Base-by-base conservation (phyloP, 2,797 vertebrate genomes). In the Sebastes variabilis region DNA sequence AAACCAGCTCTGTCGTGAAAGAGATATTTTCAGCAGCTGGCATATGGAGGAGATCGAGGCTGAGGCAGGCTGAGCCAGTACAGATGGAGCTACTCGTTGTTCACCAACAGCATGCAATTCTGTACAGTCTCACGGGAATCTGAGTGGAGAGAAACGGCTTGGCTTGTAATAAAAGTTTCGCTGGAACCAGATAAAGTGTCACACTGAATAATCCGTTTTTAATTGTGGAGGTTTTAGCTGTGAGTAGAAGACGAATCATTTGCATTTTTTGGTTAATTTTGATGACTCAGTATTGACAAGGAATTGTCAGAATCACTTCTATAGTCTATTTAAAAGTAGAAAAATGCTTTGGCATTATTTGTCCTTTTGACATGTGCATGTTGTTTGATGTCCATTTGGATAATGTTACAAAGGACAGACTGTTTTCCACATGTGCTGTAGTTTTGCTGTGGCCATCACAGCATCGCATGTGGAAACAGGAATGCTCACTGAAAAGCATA, bases 1-100 rank as follows among this genome's bases (percentile, higher is more conserved):
- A 82, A 78, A 71, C 6, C 27, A 29, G 46, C 60, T 75, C 71
- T 76, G 70, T 76, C 7, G 77, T 80, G 79, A 84, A 49, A 13
- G 60, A 72, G 84, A 81, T 85, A 82, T 89, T 88, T 84, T 80
- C 77, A 83, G 89, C 85, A 86, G 87, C 89, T 86, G 83, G 75
- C 88, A 86, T 84, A 80, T 89, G 87, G 87, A 88, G 22, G 70
- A 77, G 78, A 89, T 83, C 1, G 75, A 82, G 87, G 54, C 84
- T 82, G 79, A 83, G 81, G 81, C 83, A 61, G 49, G 38, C 79
- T 66, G 84, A 84, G 77, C 67, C 76, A 64, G 77, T 74, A 16
- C 77, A 87, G 85, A 89, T 82, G 80, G 87, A 87, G 78, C 75
- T 49, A 66, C 70, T 87, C 36, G 58, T 77, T 82, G 73, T 79